phyloP scores from a whole-genome alignment of 2,113 vertebrate species.

The Toxotes jaculatrix region DNA sequence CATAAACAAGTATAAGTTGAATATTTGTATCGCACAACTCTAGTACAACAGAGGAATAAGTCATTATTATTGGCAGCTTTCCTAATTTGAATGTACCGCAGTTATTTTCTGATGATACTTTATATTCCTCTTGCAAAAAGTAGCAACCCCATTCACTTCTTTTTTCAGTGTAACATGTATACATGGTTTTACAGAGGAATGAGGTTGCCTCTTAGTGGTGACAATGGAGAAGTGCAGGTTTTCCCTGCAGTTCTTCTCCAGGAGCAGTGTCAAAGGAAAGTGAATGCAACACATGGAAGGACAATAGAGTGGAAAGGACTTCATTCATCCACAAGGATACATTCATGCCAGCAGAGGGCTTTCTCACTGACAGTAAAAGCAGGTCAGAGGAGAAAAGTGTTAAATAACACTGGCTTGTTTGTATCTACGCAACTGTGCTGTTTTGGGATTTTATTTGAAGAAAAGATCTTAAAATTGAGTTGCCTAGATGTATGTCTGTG shows the following conservation, averaged over 20 bases:
- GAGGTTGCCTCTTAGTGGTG: conserved; percentile 48
- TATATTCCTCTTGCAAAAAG: not conserved
- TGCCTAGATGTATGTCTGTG: not conserved
- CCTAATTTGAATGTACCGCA: not conserved
- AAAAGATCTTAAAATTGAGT: too few species aligned
- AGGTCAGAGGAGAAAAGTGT: too few species aligned
- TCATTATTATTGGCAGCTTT: too few species aligned
- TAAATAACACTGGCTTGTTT: too few species aligned
- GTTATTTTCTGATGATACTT: not conserved
- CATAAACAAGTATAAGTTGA: too few species aligned
- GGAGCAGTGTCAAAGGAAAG: not conserved
- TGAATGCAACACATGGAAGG: not conserved
- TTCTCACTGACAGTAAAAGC: too few species aligned
- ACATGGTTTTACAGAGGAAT: not conserved
- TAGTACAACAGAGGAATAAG: not conserved
- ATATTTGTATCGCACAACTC: not conserved
- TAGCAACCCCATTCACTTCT: not conserved
- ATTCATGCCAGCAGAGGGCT: not conserved
- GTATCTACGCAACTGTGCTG: too few species aligned
- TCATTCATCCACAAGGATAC: not conserved
- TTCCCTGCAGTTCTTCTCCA: not conserved
- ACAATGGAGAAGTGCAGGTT: not conserved
- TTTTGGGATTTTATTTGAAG: too few species aligned
- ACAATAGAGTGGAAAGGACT: not conserved
- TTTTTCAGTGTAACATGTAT: not conserved